These are phyloP conservation scores for Zygaena filipendulae DNA, from an alignment of 2,888 invertebrate species.

Conservation along the genomic window DNA sequence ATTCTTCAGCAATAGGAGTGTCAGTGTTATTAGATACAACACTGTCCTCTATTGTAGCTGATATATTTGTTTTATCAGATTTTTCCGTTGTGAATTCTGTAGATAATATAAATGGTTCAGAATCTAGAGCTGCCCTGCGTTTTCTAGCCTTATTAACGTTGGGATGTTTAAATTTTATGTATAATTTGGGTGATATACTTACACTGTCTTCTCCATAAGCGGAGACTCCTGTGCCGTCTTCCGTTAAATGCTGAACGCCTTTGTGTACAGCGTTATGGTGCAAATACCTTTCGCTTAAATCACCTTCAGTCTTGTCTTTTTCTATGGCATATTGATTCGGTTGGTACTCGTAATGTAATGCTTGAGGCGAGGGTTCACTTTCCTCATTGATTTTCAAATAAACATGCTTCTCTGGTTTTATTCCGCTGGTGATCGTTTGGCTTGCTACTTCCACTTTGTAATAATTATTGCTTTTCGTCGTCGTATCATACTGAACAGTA, in stretches of 20 bases:
- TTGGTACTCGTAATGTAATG: slow-evolving; percentile 28
- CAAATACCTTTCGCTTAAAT: slow-evolving; percentile 33
- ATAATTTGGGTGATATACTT: slow-evolving; percentile 29
- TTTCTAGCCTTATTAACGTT: neutral
- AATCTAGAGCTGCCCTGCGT: slow-evolving; percentile 20
- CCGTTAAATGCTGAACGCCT: slow-evolving; percentile 45
- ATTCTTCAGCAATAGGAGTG: slow-evolving; percentile 25
- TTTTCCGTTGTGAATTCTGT: no score
- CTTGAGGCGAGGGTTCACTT: slow-evolving; percentile 23
- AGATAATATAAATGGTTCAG: slow-evolving; percentile 30
- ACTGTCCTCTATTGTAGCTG: slow-evolving; percentile 13
- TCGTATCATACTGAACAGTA: slow-evolving; percentile 23
- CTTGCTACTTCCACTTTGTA: slow-evolving; percentile 42
- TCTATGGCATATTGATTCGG: slow-evolving; percentile 15
- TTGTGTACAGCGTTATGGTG: slow-evolving; percentile 33
- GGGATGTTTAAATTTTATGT: neutral
- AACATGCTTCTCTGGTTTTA: slow-evolving; percentile 20
- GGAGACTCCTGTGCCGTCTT: slow-evolving; percentile 46
- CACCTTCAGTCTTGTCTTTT: slow-evolving; percentile 21
- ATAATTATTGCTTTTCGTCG: slow-evolving; percentile 34
- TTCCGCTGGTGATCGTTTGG: slow-evolving; percentile 26
- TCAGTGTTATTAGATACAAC: slow-evolving; percentile 16
- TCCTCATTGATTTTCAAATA: slow-evolving; percentile 20
- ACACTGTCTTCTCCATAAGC: slow-evolving; percentile 50
- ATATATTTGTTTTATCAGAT: neutral